phyloP scores from a whole-genome alignment of 2,797 vertebrate species.

The Spinibarbus caldwelli region DNA sequence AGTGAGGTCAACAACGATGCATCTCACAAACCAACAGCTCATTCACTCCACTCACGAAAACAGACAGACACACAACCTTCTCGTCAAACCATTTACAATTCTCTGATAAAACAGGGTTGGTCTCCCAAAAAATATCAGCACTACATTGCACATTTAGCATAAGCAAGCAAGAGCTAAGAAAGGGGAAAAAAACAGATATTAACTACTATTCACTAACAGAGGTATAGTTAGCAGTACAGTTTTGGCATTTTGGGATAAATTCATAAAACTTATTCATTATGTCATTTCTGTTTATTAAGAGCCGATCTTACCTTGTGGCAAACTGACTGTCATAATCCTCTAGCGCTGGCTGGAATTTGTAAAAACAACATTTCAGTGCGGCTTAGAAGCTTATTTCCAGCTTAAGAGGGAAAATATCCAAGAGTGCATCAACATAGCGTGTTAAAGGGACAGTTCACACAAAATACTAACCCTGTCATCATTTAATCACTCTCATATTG shows the following conservation, averaged over 20 bases:
- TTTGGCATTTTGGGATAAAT: constrained; percentile 13
- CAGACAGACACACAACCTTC: constrained; percentile 48
- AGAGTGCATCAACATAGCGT: background rate
- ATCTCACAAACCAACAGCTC: constrained; percentile 51
- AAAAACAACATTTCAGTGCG: constrained; percentile 44
- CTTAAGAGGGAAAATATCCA: constrained; percentile 1
- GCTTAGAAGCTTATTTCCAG: constrained; percentile 22
- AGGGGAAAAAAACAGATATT: constrained; percentile 54
- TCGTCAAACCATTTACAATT: constrained; percentile 47
- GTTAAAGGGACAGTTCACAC: constrained; percentile 24
- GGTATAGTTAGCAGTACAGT: constrained; percentile 23
- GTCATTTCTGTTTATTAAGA: constrained; percentile 51
- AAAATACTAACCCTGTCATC: background rate
- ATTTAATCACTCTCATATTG: background rate
- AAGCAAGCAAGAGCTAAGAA: constrained; percentile 59
- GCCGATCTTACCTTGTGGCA: constrained; percentile 90
- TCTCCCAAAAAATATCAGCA: constrained; percentile 47
- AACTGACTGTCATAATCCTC: constrained; percentile 94
- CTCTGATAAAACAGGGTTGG: constrained; percentile 29
- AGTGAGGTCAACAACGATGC: constrained; percentile 53
- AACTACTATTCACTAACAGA: constrained; percentile 48
- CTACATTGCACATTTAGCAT: constrained; percentile 55
- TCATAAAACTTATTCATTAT: constrained; percentile 14
- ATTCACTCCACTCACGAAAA: constrained; percentile 30
- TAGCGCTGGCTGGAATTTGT: constrained; percentile 82